phyloP scores from a whole-genome alignment of 2,113 vertebrate species.

The Plectropomus leopardus region DNA sequence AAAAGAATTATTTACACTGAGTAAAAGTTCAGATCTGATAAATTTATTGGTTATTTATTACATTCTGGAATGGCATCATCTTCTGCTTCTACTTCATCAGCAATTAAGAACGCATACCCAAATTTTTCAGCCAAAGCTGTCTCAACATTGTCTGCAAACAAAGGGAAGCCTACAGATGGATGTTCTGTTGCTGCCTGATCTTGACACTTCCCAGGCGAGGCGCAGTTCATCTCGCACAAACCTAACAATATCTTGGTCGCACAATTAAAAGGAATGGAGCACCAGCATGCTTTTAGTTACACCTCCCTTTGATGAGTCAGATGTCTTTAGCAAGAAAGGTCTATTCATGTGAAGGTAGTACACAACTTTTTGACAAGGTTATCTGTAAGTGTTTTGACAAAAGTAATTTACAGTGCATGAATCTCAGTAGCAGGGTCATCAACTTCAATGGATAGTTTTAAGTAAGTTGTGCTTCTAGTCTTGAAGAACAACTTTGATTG shows the following conservation, averaged over 20 bases:
- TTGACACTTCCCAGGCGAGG: no score
- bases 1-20: no score
- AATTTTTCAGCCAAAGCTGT: no score
- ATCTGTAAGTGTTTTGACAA: background rate
- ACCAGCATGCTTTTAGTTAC: background rate
- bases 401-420: background rate
- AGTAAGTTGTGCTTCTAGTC: background rate
- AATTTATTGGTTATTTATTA: no score
- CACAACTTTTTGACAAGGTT: constrained; percentile 6
- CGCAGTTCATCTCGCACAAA: no score
- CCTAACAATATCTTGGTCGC: background rate
- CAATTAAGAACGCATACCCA: no score
- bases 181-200: no score
- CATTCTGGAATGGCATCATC: no score
- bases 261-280: background rate
- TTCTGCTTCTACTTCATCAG: no score
- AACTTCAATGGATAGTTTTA: background rate
- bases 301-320: background rate
- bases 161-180: no score
- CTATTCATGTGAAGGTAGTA: background rate
- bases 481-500: background rate
- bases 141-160: no score
- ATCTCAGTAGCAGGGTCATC: background rate
- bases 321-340: background rate
- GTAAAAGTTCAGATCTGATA: no score